Evolutionary conservation across 2,888 invertebrate genomes (phyloP), one percentile per base, ranked within the genome.

Genomic region (Drosophila rubida): DNA sequence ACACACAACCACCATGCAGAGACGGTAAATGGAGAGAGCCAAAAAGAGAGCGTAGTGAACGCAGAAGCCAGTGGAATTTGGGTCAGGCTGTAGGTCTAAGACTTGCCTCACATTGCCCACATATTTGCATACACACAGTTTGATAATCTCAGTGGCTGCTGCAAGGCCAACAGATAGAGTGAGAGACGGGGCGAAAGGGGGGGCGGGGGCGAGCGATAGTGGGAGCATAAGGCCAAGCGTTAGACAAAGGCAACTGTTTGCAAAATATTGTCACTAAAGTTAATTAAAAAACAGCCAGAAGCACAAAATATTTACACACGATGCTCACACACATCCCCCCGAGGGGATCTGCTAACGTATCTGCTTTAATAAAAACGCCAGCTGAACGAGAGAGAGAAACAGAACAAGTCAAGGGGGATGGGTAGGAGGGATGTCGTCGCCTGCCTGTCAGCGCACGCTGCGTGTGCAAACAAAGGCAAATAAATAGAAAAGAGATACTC

Each of bases 191-290:
- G 22, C n/a, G 2, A 3, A 7, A 11, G 44, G 23, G 11, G 25
- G 2, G n/a, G 41, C 11, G 9, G 5, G 9, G 25, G 16, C 23
- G 11, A 14, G 9, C 13, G 1, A 3, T n/a, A 19, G 13, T 7
- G 9, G 19, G 25, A n/a, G n/a, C 19, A 16, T 27, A 41, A 13
- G 14, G 27, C 8, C 58, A 37, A 16, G 37, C 45, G 22, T 32
- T 35, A 39, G 27, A 60, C 59, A 58, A 73, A 58, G 57, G 66
- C 87, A 72, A 62, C 64, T 73, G 79, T 73, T 76, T 62, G 85
- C 79, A 74, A 81, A 85, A 87, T 88, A 87, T 88, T 85, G 88
- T 85, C 86, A 85, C 84, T 87, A 85, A 85, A 85, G 89, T 85
- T 85, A 85, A 85, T 85, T 85, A 89, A 85, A 85, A 85, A 85